Base-by-base conservation (phyloP, 2,113 vertebrate species). In the Galemys pyrenaicus region DNA sequence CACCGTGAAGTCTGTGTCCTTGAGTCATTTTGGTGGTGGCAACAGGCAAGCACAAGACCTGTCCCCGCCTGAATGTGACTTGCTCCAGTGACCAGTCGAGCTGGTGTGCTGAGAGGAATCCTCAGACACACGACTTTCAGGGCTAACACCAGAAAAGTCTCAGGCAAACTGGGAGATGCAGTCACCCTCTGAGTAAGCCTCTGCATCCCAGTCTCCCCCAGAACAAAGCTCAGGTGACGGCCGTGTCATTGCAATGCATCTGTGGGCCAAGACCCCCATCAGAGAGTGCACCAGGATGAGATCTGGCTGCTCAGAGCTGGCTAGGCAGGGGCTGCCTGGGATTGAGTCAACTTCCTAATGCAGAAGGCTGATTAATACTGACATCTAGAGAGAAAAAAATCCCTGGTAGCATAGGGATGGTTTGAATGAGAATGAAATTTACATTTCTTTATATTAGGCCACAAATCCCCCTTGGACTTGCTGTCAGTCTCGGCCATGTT, bases 371-470 rank as follows among this genome's bases (percentile, higher is more conserved):
- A 92, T 96, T 89, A 73, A 75, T 93, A 41, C 56, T 96, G 81
- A 96, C 77, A 93, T 30, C 35, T 87, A n/a, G n/a, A 37, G 49
- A 5, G 37, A 37, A 20, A 91, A 22, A 65, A 56, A 58, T 89
- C 64, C 39, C 80, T 80, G 49, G 20, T 74, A 65, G 11, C 30
- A 64, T 24, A 68, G 16, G 37, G 93, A 58, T n/a, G 65, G 32
- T 75, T 85, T 88, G 80, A 82, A 91, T 94, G 84, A 94, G 68
- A 97, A 93, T n/a, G 32, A 94, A 96, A 96, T 86, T 83, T 15
- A 71, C 89, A 87, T 92, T 91, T 70, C 74, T 96, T 87, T 96
- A 35, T 91, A 89, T 71, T 88, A 86, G 89, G 16, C 92, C 51
- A n/a, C 65, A 95, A 94, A 87, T 86, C 77, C 86, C 15, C 35